phyloP scores from a whole-genome alignment of 2,113 vertebrate genomes.

The Odontesthes bonariensis region DNA sequence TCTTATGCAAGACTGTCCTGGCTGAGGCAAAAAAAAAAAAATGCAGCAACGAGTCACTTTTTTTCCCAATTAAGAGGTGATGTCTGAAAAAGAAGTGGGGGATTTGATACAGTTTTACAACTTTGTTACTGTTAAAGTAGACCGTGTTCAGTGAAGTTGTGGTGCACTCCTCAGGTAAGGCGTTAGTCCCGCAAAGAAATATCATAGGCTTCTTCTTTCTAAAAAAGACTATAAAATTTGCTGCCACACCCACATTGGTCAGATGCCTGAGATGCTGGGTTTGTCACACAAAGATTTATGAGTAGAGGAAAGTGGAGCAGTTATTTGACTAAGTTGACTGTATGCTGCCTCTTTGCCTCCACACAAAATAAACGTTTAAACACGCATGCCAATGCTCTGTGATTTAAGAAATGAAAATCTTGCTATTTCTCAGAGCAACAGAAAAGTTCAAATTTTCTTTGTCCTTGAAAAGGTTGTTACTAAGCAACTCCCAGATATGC shows the following conservation, averaged over 20 bases:
- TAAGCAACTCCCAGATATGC: slow-evolving; percentile 41
- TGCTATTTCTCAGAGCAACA: background rate
- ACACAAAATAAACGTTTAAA: background rate
- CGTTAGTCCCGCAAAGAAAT: too few species aligned
- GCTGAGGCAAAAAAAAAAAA: background rate
- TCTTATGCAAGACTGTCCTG: background rate
- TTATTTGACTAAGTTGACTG: background rate
- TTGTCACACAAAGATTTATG: background rate
- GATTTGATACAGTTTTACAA: background rate
- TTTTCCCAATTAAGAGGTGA: background rate
- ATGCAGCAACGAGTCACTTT: background rate
- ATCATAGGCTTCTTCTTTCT: too few species aligned
- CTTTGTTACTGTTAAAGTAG: background rate
- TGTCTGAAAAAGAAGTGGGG: background rate
- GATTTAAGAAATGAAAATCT: background rate
- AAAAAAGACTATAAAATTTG: background rate
- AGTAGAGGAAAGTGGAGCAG: too few species aligned
- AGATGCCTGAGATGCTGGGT: background rate
- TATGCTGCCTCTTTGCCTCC: background rate
- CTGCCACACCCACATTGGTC: background rate
- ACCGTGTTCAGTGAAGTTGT: too few species aligned
- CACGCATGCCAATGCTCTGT: background rate
- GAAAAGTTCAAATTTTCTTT: slow-evolving; percentile 13
- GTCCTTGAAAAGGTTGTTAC: slow-evolving; percentile 56
- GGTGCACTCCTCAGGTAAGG: too few species aligned